phyloP scores from a whole-genome alignment of 1,140 invertebrate genomes.

The Cataglyphis hispanica region DNA sequence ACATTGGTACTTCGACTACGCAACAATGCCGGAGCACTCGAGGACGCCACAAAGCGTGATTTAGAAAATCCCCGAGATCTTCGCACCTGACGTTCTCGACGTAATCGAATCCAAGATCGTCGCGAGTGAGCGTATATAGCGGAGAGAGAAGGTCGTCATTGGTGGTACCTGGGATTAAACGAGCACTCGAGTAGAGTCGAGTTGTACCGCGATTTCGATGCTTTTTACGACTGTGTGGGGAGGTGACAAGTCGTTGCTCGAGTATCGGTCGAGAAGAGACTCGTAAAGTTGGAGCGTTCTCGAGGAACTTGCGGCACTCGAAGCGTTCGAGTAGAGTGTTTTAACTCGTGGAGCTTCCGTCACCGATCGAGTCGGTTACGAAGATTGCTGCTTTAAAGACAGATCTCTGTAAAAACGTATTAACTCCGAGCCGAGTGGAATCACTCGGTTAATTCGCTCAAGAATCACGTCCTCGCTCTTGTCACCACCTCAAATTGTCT shows the following conservation, averaged over 20 bases:
- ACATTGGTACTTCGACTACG: background rate
- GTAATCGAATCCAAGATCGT: slow-evolving; percentile 58
- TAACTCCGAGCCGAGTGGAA: slow-evolving; percentile 42
- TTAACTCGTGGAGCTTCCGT: slow-evolving; percentile 28
- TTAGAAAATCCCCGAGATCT: slow-evolving; percentile 44
- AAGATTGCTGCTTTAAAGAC: slow-evolving; percentile 23
- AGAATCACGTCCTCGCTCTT: background rate
- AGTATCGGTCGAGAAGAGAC: slow-evolving; percentile 34
- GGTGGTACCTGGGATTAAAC: slow-evolving; percentile 40
- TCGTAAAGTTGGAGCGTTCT: slow-evolving; percentile 51
- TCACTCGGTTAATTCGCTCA: slow-evolving; percentile 7
- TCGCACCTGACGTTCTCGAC: slow-evolving; percentile 39
- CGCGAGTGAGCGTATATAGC: slow-evolving; percentile 12
- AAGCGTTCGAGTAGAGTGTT: slow-evolving; percentile 47
- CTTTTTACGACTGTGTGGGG: slow-evolving; percentile 18
- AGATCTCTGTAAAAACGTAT: slow-evolving; percentile 49
- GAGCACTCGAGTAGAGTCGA: slow-evolving; percentile 34
- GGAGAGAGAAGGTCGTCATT: background rate
- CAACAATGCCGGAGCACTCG: slow-evolving; percentile 34
- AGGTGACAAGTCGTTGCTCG: slow-evolving; percentile 38
- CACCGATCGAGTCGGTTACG: slow-evolving; percentile 19
- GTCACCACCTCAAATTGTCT: background rate
- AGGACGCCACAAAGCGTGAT: slow-evolving; percentile 58
- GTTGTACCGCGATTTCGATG: slow-evolving; percentile 32
- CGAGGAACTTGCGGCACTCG: slow-evolving; percentile 46